These are phyloP conservation scores for Pyrocoelia pectoralis DNA, from an alignment of 2,888 invertebrate species.

Conservation along the genomic window DNA sequence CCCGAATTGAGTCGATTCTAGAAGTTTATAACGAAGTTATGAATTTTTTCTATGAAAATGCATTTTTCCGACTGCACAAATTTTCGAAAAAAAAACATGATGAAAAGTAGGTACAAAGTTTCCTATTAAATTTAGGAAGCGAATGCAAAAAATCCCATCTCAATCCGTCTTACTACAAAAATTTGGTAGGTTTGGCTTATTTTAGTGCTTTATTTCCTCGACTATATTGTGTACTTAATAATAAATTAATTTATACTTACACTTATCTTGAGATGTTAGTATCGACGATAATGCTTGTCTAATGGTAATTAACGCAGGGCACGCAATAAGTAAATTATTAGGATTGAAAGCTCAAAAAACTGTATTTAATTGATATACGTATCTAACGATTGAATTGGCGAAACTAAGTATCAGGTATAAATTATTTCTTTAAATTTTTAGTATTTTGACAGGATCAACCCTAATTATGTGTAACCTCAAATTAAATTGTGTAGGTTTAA, in stretches of 20 bases:
- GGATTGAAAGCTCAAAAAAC: constrained; percentile 4
- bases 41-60: no score
- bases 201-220: no score
- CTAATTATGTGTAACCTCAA: background rate
- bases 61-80: no score
- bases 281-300: constrained; percentile 3
- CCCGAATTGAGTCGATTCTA: no score
- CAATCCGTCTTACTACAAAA: no score
- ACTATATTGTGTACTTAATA: background rate
- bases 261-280: constrained; percentile 5
- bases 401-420: background rate
- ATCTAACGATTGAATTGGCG: constrained; percentile 5
- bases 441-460: no score
- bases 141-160: no score
- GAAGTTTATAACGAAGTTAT: no score
- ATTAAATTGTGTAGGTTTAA: background rate
- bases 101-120: no score
- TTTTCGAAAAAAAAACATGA: no score
- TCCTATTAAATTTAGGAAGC: background rate
- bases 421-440: no score
- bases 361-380: constrained; percentile 11
- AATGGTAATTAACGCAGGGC: background rate
- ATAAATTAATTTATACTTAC: constrained; percentile 3
- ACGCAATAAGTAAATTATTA: constrained; percentile 3
- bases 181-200: no score